Conservation (phyloP, 2,888 invertebrate species). For the Ferrisia virgata region DNA sequence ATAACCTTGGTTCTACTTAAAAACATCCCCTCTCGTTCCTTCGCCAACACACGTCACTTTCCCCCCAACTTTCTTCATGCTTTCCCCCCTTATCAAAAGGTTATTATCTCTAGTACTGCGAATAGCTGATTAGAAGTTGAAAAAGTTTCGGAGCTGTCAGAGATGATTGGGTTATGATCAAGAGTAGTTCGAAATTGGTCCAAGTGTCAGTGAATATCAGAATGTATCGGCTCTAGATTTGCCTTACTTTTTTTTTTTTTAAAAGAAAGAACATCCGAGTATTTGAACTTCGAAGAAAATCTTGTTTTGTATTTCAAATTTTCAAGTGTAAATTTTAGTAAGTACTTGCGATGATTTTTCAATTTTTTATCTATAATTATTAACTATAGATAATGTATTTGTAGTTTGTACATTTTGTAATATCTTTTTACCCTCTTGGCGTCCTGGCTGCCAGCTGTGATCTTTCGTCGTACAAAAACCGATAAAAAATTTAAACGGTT, state of each 20-base stretch:
- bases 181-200: background rate
- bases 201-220: background rate
- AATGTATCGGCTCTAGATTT: conserved; percentile 11
- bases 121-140: background rate
- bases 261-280: background rate
- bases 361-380: background rate
- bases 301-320: too few relatives aligned
- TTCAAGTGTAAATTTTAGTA: background rate
- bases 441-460: too few relatives aligned
- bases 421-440: background rate
- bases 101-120: background rate
- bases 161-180: background rate
- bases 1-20: background rate
- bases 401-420: background rate
- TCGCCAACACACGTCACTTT: background rate
- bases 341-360: background rate
- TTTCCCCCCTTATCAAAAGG: background rate
- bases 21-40: background rate
- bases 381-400: background rate
- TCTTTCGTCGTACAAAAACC: too few relatives aligned
- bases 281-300: background rate
- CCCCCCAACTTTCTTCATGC: too few relatives aligned
- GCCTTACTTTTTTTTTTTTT: background rate
- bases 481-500: background rate
- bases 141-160: too few relatives aligned